These are phyloP conservation scores for Pachyramphus minor DNA, from an alignment of 2,113 vertebrate species.

Conservation along the genomic window DNA sequence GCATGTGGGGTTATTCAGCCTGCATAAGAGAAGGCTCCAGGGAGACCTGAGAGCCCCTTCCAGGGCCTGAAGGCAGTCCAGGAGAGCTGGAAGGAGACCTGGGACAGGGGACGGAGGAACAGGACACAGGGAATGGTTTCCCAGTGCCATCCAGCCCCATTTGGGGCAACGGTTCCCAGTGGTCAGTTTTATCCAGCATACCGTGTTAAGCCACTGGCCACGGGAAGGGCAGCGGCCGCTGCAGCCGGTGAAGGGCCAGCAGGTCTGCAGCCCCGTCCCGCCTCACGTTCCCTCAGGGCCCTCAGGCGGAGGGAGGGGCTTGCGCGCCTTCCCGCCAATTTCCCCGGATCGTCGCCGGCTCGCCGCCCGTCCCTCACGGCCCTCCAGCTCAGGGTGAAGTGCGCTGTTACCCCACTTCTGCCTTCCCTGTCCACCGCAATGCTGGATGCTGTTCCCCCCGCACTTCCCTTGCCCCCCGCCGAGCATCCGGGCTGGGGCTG, in stretches of 20 bases:
- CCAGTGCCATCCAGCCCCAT: background rate
- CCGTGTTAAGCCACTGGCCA: background rate
- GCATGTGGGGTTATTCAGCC: background rate
- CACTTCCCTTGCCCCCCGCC: background rate
- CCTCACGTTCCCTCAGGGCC: background rate
- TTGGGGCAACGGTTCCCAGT: background rate
- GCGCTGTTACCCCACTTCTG: fast-evolving
- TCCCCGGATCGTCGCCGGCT: too few species aligned
- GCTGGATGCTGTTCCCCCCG: background rate
- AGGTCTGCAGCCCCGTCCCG: too few species aligned
- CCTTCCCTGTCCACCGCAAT: fast-evolving
- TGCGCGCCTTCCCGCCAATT: fast-evolving
- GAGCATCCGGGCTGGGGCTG: background rate
- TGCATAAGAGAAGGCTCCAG: background rate
- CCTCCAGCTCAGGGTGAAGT: too few species aligned
- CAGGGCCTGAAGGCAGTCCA: background rate
- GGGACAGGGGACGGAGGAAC: background rate
- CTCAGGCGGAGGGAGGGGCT: background rate
- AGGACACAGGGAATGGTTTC: background rate
- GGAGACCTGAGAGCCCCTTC: background rate
- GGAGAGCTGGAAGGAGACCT: background rate
- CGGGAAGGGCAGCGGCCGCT: background rate
- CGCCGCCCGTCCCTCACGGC: fast-evolving
- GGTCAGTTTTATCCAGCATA: background rate
- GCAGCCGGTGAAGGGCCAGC: background rate